These are phyloP conservation scores for Tachycineta bicolor DNA, from an alignment of 2,113 vertebrate species.

Conservation along the genomic window DNA sequence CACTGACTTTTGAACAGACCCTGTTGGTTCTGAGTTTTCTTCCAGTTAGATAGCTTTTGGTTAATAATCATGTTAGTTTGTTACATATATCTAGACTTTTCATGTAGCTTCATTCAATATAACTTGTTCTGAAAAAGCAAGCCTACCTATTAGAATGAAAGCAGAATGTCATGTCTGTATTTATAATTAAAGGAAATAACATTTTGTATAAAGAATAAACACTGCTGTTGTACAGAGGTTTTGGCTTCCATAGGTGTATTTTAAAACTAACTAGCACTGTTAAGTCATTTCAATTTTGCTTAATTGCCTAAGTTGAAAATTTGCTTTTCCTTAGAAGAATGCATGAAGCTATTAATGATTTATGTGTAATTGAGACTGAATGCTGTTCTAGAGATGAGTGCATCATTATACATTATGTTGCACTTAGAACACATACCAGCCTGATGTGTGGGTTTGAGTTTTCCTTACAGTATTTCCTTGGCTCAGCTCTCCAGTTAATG, in stretches of 20 bases:
- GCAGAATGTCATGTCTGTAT: background rate
- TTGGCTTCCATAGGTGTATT: background rate
- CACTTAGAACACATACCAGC: background rate
- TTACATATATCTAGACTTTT: background rate
- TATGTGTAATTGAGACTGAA: background rate
- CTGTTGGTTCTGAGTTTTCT: background rate
- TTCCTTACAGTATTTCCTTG: background rate
- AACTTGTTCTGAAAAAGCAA: background rate
- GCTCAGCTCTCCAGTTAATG: background rate
- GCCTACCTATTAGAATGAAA: background rate
- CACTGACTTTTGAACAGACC: background rate
- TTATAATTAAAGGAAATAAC: background rate
- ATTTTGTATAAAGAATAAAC: background rate
- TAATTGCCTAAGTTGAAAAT: background rate
- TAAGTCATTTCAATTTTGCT: background rate
- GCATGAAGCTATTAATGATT: background rate
- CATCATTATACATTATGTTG: background rate
- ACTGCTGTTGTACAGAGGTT: background rate
- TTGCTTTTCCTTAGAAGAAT: background rate
- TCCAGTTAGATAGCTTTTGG: background rate
- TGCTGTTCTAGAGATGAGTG: background rate
- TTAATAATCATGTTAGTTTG: background rate
- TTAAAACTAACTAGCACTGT: background rate
- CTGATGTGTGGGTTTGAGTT: background rate
- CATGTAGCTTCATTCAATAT: background rate